Base-by-base conservation (phyloP, 2,888 invertebrate genomes). In the Cryptus armator region DNA sequence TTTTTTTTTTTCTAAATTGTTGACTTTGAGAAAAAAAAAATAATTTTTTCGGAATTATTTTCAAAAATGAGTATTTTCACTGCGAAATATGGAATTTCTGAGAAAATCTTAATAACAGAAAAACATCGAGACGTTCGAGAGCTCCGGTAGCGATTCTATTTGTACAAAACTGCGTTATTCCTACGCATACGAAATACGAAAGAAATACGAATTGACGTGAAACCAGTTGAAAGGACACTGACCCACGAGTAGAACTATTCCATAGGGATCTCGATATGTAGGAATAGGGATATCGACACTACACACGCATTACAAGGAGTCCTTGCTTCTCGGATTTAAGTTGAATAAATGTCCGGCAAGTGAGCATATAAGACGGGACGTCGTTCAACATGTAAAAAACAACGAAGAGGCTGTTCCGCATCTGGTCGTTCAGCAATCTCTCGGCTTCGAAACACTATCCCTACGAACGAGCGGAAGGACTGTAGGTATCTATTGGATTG, bases 141-240 rank as follows among this genome's bases (percentile, higher is more conserved):
- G 53, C 53, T 9, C n/a, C 9, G 19, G 53, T 53, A 9, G 53
- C 16, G 53, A 51, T 5, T 16, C n/a, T 4, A 16, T 3, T 16
- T 51, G 51, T 51, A n/a, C 6, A 0, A 37, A 37, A 62, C 19
- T 32, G n/a, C 3, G 29, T 46, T 46, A 59, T 3, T 9, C 59
- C 37, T 48, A 16, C 46, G 48, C 37, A 37, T 53, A 32, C 10
- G 19, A n/a, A n/a, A n/a, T n/a, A n/a, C n/a, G n/a, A n/a, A n/a
- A 62, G 37, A 48, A 70, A 51, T 46, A 62, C 70, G 62, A 64
- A 79, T 62, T 48, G 48, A 19, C 70, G 62, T 32, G 14, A 29
- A 70, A 62, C 78, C 70, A 78, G 70, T 70, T 37, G 70, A 48
- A 62, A 32, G 70, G 24, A 48, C 37, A 70, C 37, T 78, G 68